phyloP scores from a whole-genome alignment of 2,888 invertebrate species.

The Didymodactylos carnosus region DNA sequence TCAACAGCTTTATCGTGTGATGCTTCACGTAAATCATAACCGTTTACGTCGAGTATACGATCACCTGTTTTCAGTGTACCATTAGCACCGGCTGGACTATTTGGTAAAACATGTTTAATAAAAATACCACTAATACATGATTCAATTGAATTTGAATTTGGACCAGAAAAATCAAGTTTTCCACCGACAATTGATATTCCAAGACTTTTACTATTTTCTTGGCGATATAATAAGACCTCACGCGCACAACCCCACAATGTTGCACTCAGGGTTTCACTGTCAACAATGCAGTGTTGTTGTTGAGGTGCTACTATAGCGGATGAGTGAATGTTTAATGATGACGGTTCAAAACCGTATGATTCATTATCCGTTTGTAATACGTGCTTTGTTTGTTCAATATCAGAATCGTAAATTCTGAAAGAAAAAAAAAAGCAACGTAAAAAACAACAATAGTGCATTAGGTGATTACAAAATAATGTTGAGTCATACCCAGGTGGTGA shows the following conservation, averaged over 20 bases:
- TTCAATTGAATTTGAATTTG: conserved; percentile 47
- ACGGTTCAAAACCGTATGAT: neutral
- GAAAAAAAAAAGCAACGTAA: neutral
- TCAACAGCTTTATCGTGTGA: conserved; percentile 83
- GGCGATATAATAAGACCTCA: neutral
- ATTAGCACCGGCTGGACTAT: conserved; percentile 74
- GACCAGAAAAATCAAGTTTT: conserved; percentile 44
- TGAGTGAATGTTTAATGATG: no score
- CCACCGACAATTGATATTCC: conserved; percentile 94
- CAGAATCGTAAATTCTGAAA: neutral
- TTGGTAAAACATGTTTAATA: conserved; percentile 79
- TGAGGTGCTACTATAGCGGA: no score
- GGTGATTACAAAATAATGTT: no score
- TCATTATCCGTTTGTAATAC: no score
- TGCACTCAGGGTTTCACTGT: neutral
- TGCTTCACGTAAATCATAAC: conserved; percentile 64
- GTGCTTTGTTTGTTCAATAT: neutral
- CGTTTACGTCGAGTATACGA: conserved; percentile 63
- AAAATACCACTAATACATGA: conserved; percentile 73
- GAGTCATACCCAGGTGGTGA: neutral
- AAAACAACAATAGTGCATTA: no score
- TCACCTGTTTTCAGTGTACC: conserved; percentile 62
- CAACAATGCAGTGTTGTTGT: no score
- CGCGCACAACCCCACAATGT: conserved; percentile 1
- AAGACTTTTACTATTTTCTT: conserved; percentile 41